These are phyloP conservation scores for Phaenicophaeus curvirostris DNA, from an alignment of 2,797 vertebrate genomes.

Conservation along the genomic window DNA sequence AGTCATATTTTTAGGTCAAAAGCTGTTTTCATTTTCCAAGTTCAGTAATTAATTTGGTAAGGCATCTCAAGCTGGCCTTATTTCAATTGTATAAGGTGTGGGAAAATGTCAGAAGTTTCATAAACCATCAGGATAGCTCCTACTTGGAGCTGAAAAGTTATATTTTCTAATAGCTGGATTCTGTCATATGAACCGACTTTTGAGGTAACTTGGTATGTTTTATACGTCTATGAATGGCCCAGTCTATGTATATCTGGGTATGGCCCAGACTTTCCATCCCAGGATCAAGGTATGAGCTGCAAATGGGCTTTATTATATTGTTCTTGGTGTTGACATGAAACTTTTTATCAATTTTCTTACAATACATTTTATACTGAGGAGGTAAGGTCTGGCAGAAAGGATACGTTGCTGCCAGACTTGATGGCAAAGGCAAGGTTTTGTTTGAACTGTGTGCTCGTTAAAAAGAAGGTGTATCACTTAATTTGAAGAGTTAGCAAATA, in stretches of 20 bases:
- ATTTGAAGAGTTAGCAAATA: not conserved
- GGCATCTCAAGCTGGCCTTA: not conserved
- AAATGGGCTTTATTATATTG: not conserved
- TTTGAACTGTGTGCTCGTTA: not conserved
- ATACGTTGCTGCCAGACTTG: not conserved
- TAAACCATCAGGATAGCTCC: not conserved
- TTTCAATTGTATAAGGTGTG: not conserved
- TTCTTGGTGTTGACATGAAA: not conserved
- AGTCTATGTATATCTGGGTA: too few species aligned
- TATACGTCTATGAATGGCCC: not conserved
- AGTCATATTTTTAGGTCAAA: not conserved
- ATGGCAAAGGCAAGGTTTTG: not conserved
- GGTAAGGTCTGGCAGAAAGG: not conserved
- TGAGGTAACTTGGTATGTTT: not conserved
- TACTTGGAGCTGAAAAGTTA: not conserved
- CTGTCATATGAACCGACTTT: not conserved
- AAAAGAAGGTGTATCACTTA: not conserved
- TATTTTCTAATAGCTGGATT: not conserved
- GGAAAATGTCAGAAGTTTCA: not conserved
- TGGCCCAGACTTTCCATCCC: not conserved
- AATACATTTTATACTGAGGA: not conserved
- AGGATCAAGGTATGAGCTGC: slow-evolving; percentile 15
- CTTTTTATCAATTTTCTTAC: not conserved
- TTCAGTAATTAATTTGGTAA: not conserved
- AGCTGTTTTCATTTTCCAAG: not conserved